A percentile compares a stretch with the other conserved stretches of the same genome.
Conservation (phyloP, 2,113 vertebrate species). For the Forbesichthys agassizii region DNA sequence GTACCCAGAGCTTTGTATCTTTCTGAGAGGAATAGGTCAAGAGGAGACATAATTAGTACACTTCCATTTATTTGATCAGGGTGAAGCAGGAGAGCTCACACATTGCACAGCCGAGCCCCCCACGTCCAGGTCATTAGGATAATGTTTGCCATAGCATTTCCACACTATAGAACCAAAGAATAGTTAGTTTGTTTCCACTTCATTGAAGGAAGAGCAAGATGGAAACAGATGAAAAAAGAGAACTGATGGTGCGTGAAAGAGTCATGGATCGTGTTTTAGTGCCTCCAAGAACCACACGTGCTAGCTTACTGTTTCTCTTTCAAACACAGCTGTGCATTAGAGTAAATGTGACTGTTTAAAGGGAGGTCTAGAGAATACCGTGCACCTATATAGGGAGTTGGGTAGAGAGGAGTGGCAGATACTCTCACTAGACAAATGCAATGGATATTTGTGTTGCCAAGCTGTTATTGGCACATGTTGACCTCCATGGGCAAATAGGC, state of each 20-base stretch:
- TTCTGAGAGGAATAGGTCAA: slow-evolving; percentile 64
- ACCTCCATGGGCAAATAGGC: no score
- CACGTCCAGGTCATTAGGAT: slow-evolving; percentile 60
- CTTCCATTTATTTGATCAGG: slow-evolving; percentile 65
- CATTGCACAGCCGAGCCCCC: slow-evolving; percentile 56
- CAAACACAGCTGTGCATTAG: background rate
- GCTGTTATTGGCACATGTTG: no score
- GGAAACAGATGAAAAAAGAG: slow-evolving; percentile 1
- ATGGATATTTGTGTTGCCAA: no score
- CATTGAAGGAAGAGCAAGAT: slow-evolving; percentile 33
- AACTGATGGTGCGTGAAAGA: background rate
- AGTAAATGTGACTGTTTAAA: background rate
- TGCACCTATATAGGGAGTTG: background rate
- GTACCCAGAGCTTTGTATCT: slow-evolving; percentile 46
- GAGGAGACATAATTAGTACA: slow-evolving; percentile 62
- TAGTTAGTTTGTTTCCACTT: slow-evolving; percentile 33
- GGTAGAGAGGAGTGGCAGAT: no score
- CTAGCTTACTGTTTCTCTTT: no score
- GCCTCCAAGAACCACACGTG: no score
- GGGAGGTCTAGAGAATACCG: background rate
- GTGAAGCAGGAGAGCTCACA: slow-evolving; percentile 52
- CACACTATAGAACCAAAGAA: slow-evolving; percentile 15
- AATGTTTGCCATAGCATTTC: slow-evolving; percentile 49
- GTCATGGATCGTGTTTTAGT: no score
- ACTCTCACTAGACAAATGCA: no score